A percentile compares a stretch with the other conserved stretches of the same genome.
Evolutionary conservation across 1,140 invertebrate genomes (phyloP).

Genomic region (Halictus rubicundus): DNA sequence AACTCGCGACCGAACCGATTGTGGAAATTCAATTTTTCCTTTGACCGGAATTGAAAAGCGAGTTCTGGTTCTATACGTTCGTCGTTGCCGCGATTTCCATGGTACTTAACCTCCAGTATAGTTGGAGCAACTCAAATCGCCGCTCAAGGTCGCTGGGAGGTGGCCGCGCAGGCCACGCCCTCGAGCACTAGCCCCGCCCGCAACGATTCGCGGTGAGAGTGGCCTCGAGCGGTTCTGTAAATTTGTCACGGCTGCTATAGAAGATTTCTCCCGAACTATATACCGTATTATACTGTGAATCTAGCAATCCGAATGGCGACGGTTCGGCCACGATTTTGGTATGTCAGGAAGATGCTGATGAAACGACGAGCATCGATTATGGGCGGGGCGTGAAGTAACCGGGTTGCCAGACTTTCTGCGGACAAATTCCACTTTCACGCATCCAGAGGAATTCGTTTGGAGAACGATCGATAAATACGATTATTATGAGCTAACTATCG

Average conservation of each 20-base stretch:
- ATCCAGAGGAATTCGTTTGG: conserved; percentile 46
- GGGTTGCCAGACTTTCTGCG: conserved; percentile 27
- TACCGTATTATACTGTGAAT: not conserved
- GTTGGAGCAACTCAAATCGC: not conserved
- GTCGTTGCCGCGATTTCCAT: not conserved
- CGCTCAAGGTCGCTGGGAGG: not conserved
- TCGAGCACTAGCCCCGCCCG: not conserved
- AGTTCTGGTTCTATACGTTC: not conserved
- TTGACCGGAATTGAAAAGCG: not conserved
- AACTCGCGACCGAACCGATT: conserved; percentile 5
- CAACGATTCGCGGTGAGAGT: too few relatives aligned
- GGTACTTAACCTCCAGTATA: not conserved
- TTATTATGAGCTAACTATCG: conserved; percentile 35
- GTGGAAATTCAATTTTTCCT: not conserved
- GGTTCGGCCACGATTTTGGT: conserved; percentile 12
- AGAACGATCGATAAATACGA: conserved; percentile 28
- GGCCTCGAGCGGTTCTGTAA: not conserved
- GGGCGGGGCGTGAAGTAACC: not conserved
- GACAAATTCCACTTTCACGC: conserved; percentile 43
- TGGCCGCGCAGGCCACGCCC: not conserved
- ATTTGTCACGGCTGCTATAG: not conserved
- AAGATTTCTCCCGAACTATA: not conserved
- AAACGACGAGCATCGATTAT: not conserved
- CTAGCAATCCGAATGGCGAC: not conserved
- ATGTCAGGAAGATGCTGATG: too few relatives aligned